phyloP scores from a whole-genome alignment of 2,113 vertebrate species.

The Ivindomyrus marchei region DNA sequence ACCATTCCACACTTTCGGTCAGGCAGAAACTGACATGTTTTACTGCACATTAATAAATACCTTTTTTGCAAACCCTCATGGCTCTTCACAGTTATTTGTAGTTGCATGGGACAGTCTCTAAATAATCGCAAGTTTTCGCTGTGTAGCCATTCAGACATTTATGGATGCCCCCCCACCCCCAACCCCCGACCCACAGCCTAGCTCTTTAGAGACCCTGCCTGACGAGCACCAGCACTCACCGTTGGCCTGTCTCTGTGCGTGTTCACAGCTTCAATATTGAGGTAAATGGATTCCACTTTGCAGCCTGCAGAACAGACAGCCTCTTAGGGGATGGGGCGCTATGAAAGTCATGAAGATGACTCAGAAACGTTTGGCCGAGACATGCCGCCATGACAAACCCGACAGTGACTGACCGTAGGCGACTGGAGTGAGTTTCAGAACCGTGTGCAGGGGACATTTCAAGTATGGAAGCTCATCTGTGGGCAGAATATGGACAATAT shows the following conservation, averaged over 20 bases:
- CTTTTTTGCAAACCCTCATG: not conserved
- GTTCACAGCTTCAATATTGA: constrained; percentile 83
- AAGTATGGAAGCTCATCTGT: constrained; percentile 56
- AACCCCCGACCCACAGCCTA: not conserved
- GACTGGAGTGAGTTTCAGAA: constrained; percentile 61
- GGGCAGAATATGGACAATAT: not conserved
- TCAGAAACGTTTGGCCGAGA: not conserved
- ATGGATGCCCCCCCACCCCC: not conserved
- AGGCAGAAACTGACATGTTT: not conserved
- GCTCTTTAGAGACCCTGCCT: not conserved
- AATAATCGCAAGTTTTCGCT: not conserved
- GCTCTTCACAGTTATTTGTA: not conserved
- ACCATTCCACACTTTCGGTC: not conserved
- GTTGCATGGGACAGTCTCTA: not conserved
- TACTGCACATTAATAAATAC: not conserved
- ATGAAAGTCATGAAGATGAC: not conserved
- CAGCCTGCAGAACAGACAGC: constrained; percentile 63
- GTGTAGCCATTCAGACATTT: not conserved
- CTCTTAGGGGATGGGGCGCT: not conserved
- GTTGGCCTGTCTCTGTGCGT: constrained; percentile 75
- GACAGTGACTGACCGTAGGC: constrained; percentile 54
- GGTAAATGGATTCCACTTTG: constrained; percentile 77
- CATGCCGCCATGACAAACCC: not conserved
- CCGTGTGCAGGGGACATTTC: constrained; percentile 62
- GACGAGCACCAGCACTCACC: constrained; percentile 51